Percentiles rank a stretch among this genome's conserved stretches.
These are phyloP conservation scores for Melanotaenia pygmaea DNA, from an alignment of 2,797 vertebrate species.

Conservation along the genomic window DNA sequence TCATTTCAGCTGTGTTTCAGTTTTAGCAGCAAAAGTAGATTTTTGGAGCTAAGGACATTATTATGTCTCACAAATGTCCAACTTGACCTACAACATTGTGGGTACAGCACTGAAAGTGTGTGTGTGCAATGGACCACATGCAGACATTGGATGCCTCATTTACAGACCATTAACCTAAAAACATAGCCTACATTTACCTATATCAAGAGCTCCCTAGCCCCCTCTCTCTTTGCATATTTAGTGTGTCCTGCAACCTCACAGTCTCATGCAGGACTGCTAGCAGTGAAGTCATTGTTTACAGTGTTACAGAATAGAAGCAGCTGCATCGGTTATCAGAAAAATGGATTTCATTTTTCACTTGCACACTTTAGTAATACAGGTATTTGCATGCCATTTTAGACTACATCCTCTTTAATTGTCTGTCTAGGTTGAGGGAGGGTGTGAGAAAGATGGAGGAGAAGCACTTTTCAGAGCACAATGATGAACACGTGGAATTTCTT, in stretches of 20 bases:
- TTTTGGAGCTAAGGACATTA: not conserved
- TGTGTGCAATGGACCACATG: slow-evolving; percentile 4
- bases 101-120: slow-evolving; percentile 10
- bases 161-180: slow-evolving; percentile 37
- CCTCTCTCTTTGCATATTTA: slow-evolving; percentile 46
- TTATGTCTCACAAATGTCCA: not conserved
- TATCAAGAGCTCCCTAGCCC: slow-evolving; percentile 33
- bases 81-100: not conserved
- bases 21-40: not conserved
- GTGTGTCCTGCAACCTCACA: slow-evolving; percentile 36
- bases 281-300: slow-evolving; percentile 23
- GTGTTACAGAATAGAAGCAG: slow-evolving; percentile 26
- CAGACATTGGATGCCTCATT: slow-evolving; percentile 13
- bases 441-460: slow-evolving; percentile 97
- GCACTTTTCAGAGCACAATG: slow-evolving; percentile 91
- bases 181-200: slow-evolving; percentile 47
- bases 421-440: slow-evolving; percentile 92
- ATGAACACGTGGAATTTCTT: slow-evolving; percentile 94
- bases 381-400: not conserved
- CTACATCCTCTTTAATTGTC: slow-evolving; percentile 9
- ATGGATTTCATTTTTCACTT: slow-evolving; percentile 22
- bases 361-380: not conserved
- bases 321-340: slow-evolving; percentile 51
- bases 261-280: slow-evolving; percentile 27
- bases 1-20: not conserved